These are phyloP conservation scores for Achroia grisella DNA, from an alignment of 1,140 invertebrate genomes.

Conservation along the genomic window DNA sequence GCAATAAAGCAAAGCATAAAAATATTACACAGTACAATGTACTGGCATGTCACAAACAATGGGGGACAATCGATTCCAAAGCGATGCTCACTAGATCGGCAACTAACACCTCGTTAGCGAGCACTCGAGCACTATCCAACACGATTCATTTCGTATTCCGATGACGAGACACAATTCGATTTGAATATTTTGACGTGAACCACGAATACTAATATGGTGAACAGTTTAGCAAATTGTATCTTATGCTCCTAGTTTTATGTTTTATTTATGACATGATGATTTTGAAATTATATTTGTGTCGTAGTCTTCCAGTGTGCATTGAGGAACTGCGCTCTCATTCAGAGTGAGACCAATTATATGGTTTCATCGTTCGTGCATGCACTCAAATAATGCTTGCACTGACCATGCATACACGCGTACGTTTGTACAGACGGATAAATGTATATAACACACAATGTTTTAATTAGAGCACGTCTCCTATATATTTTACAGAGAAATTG, in stretches of 20 bases:
- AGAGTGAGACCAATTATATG: too few relatives aligned
- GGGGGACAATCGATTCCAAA: conserved; percentile 18
- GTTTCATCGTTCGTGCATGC: too few relatives aligned
- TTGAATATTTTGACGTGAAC: conserved; percentile 55
- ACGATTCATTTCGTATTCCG: conserved; percentile 34
- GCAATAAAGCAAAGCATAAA: too few relatives aligned
- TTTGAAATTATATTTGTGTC: conserved; percentile 43
- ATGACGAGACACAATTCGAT: conserved; percentile 43
- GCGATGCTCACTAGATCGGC: conserved; percentile 8
- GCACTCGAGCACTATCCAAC: conserved; percentile 6
- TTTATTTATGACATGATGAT: conserved; percentile 40
- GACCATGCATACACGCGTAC: too few relatives aligned
- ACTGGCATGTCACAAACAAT: conserved; percentile 13
- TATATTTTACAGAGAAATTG: too few relatives aligned
- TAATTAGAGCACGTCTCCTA: too few relatives aligned
- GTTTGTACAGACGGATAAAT: too few relatives aligned
- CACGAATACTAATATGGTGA: conserved; percentile 39
- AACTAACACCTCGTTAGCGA: conserved; percentile 15
- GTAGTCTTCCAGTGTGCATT: not conserved
- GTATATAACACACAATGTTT: too few relatives aligned
- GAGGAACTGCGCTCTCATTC: not conserved
- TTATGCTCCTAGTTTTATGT: conserved; percentile 35
- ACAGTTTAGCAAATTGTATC: conserved; percentile 53
- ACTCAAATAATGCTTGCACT: too few relatives aligned
- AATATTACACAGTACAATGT: too few relatives aligned